Evolutionary conservation across 2,888 invertebrate species (phyloP).

Genomic region (Papilio elwesi): DNA sequence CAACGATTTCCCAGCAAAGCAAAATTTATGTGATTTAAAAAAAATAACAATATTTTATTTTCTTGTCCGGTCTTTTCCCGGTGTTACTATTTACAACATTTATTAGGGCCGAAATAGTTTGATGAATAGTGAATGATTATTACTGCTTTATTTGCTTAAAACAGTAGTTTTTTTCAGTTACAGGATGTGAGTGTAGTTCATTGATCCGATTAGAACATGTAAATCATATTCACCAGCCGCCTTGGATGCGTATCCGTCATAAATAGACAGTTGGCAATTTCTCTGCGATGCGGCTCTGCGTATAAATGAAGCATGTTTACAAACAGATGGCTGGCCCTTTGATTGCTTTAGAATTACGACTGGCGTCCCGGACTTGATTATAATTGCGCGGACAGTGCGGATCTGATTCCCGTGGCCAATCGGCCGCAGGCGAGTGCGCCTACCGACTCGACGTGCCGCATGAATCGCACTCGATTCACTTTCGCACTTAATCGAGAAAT

Average conservation of each 20-base stretch:
- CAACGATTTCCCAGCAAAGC: too few species aligned
- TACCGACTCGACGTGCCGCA: slow-evolving; percentile 55
- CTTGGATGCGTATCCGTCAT: slow-evolving; percentile 43
- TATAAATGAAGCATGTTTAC: slow-evolving; percentile 53
- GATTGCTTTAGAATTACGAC: slow-evolving; percentile 83
- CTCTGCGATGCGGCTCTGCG: slow-evolving; percentile 45
- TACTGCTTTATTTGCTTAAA: neutral
- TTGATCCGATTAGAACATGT: neutral
- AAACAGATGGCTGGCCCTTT: slow-evolving; percentile 74
- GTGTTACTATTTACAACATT: too few species aligned
- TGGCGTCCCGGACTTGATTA: slow-evolving; percentile 76
- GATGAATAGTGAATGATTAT: neutral
- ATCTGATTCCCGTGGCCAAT: slow-evolving; percentile 83
- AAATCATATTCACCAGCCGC: slow-evolving; percentile 22
- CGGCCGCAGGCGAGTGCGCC: slow-evolving; percentile 59
- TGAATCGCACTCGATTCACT: slow-evolving; percentile 58
- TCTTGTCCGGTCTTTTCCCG: too few species aligned
- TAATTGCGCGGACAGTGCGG: slow-evolving; percentile 80
- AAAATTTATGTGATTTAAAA: too few species aligned
- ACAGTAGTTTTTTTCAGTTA: too few species aligned
- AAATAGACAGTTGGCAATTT: slow-evolving; percentile 53
- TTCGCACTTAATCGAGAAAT: slow-evolving; percentile 84
- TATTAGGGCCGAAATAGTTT: neutral
- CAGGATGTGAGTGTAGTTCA: neutral
- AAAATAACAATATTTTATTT: too few species aligned